Evolutionary conservation across 2,888 invertebrate genomes (phyloP), one percentile per base, ranked within the genome.

Genomic region (Drosophila prolongata): DNA sequence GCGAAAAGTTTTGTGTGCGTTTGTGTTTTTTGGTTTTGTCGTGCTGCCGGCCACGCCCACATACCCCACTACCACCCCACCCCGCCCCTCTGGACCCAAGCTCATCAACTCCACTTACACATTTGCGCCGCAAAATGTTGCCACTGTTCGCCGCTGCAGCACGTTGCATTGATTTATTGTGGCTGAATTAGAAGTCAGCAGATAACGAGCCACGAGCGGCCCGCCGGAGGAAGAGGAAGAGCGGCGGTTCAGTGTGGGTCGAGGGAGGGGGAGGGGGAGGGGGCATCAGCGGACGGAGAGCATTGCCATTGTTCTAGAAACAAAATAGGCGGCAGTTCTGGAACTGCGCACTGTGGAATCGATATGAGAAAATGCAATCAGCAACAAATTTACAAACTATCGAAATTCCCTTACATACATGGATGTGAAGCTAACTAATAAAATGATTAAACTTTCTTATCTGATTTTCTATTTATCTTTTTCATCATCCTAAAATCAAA

Each of bases 101-200:
- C 86, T 88, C 84, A 83, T 83, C 83, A 87, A 85, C 83, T 88
- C 82, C 80, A 80, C 83, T 83, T 82, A 85, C 82, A 83, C 88
- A 87, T 87, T 87, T 87, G 86, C 70, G 86, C 70, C 88, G 75
- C 83, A 83, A 85, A 83, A 87, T 82, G 86, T 85, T 76, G 82
- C 80, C 75, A 75, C 70, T 77, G 69, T 43, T 49, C 42, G 75
- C 77, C 61, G 83, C 70, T 85, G 85, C 85, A 88, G 85, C 85
- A 86, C 85, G 86, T 84, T 87, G 86, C 86, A 86, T 86, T 86
- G 86, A 86, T 86, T 86, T 86, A 86, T 89, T 80, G 80, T 74
- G 79, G 71, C 82, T 89, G 86, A 86, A 89, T 86, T 86, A 86
- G 87, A 85, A 89, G 86, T 85, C 89, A 80, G 80, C 84, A 89